Conservation (phyloP, 2,797 vertebrate genomes). For the Tiaroga cobitis region DNA sequence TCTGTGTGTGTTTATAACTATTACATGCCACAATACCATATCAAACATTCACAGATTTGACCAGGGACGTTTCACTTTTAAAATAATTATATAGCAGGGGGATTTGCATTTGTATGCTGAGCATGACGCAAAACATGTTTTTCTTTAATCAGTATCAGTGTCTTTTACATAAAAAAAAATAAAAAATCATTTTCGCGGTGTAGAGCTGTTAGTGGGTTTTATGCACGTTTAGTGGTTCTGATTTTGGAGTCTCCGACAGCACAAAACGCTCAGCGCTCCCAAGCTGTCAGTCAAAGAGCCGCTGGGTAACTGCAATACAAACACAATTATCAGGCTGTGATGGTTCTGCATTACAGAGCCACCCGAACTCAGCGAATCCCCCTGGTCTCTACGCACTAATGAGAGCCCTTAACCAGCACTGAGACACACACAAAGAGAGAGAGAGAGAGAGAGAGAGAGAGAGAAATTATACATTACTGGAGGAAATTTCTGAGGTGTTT, state of each 20-base stretch:
- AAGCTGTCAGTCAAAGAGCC: slow-evolving; percentile 50
- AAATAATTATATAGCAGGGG: not conserved
- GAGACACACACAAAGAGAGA: slow-evolving; percentile 11
- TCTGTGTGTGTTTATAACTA: not conserved
- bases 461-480: slow-evolving; percentile 18
- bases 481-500: not conserved
- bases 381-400: slow-evolving; percentile 52
- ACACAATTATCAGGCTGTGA: slow-evolving; percentile 77
- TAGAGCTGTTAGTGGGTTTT: not conserved
- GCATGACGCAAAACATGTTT: not conserved
- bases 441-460: slow-evolving; percentile 13
- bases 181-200: not conserved
- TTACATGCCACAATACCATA: not conserved
- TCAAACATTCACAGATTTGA: not conserved
- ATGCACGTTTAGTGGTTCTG: not conserved
- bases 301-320: slow-evolving; percentile 74
- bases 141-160: not conserved
- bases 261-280: slow-evolving; percentile 42
- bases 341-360: slow-evolving; percentile 67
- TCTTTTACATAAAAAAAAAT: slow-evolving; percentile 6
- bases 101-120: not conserved
- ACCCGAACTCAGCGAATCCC: slow-evolving; percentile 73
- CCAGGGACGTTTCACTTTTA: not conserved
- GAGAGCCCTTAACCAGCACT: slow-evolving; percentile 50
- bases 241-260: slow-evolving; percentile 4